Evolutionary conservation across 2,113 vertebrate species (phyloP), one percentile per base, ranked within the genome.

Genomic region (Callipepla squamata): DNA sequence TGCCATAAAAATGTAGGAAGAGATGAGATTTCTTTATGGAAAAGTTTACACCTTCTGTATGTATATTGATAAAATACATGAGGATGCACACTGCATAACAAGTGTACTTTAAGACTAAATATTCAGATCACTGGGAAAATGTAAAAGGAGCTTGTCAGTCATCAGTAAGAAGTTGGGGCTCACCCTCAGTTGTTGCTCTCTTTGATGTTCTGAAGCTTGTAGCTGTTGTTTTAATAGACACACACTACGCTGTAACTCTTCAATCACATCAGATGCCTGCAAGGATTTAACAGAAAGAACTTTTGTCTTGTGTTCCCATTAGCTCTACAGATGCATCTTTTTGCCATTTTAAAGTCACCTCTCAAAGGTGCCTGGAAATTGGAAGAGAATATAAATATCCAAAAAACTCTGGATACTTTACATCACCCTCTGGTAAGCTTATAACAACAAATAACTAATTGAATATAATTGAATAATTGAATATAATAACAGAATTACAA

Each of bases 181-280:
- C 96, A 99, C 99, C 97, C 94, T 97, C 91, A 98, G 91, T 95
- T 98, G 97, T 40, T 98, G 98, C 72, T 98, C 97, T 86, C 95
- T 97, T 86, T 97, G 97, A 94, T 97, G 97, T 65, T 99, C 98
- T 70, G 94, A 97, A 40, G 98, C 98, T 36, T 98, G 96, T 74
- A 99, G 86, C 93, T 98, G 98, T 80, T 98, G 98, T 93, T 98
- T 98, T 85, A 99, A 92, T 12, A 97, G 95, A 90, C 96, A 95
- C 62, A 98, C 80, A 4, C 73, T 96, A 55, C 90, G 96, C 95
- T 98, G 98, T 62, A 99, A 94, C 28, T 98, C 98, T 82, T 98
- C 97, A 62, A 98, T 98, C 48, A 94, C 69, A 73, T 97, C 97
- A 57, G 98, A 98, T 15, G 98, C 97, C 99, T 99, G 97, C 1